Evolutionary conservation across 2,113 vertebrate species (phyloP).

Genomic region (Pterocles orientalis): DNA sequence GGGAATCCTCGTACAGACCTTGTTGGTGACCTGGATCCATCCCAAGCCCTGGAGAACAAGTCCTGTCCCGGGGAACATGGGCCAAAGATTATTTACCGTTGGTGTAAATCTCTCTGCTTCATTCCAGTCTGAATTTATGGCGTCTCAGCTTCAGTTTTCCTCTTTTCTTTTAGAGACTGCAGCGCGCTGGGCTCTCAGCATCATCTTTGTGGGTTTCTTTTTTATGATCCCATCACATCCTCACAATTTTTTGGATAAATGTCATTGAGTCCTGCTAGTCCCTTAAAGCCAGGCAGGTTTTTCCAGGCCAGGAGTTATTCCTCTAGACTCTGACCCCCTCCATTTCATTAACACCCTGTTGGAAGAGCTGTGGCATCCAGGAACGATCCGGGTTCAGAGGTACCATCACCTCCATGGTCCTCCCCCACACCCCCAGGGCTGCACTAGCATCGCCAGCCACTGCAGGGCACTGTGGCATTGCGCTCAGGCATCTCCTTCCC

Average conservation of each 20-base stretch:
- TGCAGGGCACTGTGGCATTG: conserved; percentile 36
- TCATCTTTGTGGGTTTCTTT: background rate
- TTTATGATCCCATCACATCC: background rate
- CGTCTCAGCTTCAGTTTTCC: background rate
- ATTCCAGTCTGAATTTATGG: background rate
- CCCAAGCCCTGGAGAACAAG: background rate
- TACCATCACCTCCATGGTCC: background rate
- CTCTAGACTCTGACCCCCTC: background rate
- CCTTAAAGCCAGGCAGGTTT: background rate
- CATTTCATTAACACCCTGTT: background rate
- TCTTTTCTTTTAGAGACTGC: background rate
- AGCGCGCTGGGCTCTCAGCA: background rate
- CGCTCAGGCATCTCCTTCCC: background rate
- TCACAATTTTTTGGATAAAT: background rate
- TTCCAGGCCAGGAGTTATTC: background rate
- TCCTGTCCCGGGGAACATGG: background rate
- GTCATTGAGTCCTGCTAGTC: background rate
- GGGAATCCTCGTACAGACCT: background rate
- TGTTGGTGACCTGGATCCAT: background rate
- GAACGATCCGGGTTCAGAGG: background rate
- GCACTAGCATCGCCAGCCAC: background rate
- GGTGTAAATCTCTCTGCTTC: background rate
- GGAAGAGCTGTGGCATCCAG: background rate
- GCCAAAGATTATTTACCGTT: background rate
- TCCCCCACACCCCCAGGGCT: background rate